Conservation (phyloP, 2,113 vertebrate species). For the Piprites chloris region DNA sequence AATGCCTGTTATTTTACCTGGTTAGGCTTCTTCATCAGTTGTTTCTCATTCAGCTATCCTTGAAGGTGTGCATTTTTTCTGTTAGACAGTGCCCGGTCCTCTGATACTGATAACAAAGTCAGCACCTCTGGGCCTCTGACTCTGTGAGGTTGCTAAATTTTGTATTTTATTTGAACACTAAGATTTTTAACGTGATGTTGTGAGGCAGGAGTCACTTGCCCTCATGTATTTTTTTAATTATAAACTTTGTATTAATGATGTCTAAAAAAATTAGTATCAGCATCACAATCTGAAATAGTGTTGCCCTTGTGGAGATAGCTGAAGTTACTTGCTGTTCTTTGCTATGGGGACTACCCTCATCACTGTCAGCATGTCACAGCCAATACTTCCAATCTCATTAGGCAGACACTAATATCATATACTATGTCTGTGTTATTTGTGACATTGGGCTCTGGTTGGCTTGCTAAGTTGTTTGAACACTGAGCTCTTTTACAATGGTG, state of each 20-base stretch:
- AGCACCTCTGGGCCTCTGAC: neutral
- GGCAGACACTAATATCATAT: neutral
- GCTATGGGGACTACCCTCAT: accelerated
- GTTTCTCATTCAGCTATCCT: neutral
- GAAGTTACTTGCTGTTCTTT: neutral
- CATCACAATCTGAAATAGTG: neutral
- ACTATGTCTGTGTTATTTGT: neutral
- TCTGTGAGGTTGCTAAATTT: neutral
- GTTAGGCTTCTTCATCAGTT: neutral
- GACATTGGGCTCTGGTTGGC: neutral
- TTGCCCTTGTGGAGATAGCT: neutral
- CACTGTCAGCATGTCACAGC: neutral
- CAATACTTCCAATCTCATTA: neutral
- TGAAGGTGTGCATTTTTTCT: neutral
- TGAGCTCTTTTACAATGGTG: neutral
- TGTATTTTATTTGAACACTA: neutral
- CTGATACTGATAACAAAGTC: neutral
- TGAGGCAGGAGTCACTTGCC: neutral
- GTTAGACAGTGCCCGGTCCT: neutral
- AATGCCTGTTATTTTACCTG: neutral
- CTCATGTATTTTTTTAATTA: neutral
- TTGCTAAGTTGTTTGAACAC: neutral
- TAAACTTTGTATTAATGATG: neutral
- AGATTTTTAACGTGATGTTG: neutral
- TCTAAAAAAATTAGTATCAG: neutral